Evolutionary conservation across 2,888 invertebrate genomes (phyloP), one percentile per base, ranked within the genome.

Genomic region (Elmis aenea): DNA sequence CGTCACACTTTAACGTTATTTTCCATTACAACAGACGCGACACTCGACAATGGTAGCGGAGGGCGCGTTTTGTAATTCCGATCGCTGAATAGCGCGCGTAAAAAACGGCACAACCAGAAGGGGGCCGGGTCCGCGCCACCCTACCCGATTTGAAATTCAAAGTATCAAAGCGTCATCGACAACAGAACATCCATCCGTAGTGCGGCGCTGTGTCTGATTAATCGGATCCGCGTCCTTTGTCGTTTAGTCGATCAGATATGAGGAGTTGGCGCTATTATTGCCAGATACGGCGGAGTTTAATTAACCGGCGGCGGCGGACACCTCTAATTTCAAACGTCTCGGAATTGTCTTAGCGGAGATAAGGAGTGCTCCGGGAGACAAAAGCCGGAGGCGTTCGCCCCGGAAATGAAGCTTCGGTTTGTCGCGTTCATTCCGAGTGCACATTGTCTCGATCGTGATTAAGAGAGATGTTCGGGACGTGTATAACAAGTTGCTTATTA

Each of bases 61-160:
- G 49, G 46, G 40, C 48, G 46, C 43, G 50, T 50, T 51, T 52
- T 50, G 51, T 51, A 51, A 53, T 53, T 48, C 50, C 44, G 48
- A 43, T 44, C 43, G 36, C 13, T 44, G 44, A 44, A 44, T 44
- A 35, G 39, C 29, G 40, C 32, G 33, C 27, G 36, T 30, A 40
- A 39, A 39, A 40, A 36, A 35, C 34, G 20, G 35, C 27, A 37
- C 23, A 36, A 32, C 38, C 32, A 25, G 33, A 39, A n/a, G 38
- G 46, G 39, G 36, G 33, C 33, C 39, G 23, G 18, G 10, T n/a
- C 15, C 33, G 30, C 38, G 30, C 35, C 43, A 33, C 45, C 55
- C 56, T 48, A 40, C 42, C 50, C 55, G 54, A 60, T 60, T 60
- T 60, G 59, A 60, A 60, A 58, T 59, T 58, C 58, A 60, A 59